Evolutionary conservation across 2,888 invertebrate genomes (phyloP), one percentile per base, ranked within the genome.

Genomic region (Ectemnius cavifrons): DNA sequence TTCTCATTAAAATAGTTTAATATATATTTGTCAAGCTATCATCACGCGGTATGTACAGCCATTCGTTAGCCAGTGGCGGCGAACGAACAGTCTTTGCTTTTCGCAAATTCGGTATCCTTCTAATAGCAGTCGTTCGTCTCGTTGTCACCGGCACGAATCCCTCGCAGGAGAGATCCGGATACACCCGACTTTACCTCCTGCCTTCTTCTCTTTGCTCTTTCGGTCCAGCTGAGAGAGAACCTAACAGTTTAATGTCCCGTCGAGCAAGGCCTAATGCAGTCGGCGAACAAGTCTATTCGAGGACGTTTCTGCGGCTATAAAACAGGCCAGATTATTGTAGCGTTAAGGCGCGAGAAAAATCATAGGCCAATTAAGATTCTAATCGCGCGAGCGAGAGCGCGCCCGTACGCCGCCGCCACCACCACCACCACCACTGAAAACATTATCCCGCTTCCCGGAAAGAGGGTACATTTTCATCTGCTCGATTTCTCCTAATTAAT

Each of bases 1-100:
- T 88, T 88, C 89, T 88, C 89, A 89, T 89, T 89, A 89, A 90
- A 89, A 89, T 89, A 89, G 88, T 90, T 89, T 87, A 87, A 89
- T 89, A 88, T 89, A 86, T 88, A 89, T 89, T 89, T 88, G 88
- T 89, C 89, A 83, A 87, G 85, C 82, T 83, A 87, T 87, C 86
- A 80, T 84, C 82, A 71, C 79, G 80, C 84, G 80, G 83, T 81
- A 86, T 81, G 85, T 83, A 81, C 80, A 59, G 72, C 80, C 82
- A 87, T 88, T 86, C 72, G 85, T 88, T 86, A 82, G 57, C 23
- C 20, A 60, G 58, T 16, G 27, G 47, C 3, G 59, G 46, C 56
- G n/a, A 11, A 52, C 4, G 16, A 27, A 23, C 46, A 66, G 58
- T 58, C 67, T 82, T 85, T 82, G 80, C 82, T 84, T 87, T 85